Conservation (phyloP, 2,113 vertebrate species). For the Pelobates fuscus region DNA sequence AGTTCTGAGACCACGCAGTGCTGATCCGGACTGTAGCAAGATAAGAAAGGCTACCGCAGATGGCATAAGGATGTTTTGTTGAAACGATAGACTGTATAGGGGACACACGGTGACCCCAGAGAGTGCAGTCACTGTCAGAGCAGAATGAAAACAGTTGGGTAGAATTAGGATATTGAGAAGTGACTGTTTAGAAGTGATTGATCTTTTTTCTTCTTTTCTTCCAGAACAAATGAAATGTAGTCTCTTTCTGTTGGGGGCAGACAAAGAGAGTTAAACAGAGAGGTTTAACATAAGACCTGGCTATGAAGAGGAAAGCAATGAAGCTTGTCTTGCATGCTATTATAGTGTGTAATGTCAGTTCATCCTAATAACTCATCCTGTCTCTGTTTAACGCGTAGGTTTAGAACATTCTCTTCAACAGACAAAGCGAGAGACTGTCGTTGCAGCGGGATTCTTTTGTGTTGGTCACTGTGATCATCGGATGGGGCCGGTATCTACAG, state of each 20-base stretch:
- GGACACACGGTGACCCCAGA: not conserved
- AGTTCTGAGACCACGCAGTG: not conserved
- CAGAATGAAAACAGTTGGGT: constrained; percentile 27
- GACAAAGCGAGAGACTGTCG: not conserved
- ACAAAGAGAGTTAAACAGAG: constrained; percentile 32
- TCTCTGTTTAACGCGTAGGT: not conserved
- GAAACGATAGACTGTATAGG: not conserved
- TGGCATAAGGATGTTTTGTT: not conserved
- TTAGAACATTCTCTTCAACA: not conserved
- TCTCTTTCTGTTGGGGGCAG: constrained; percentile 8
- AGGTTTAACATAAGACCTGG: constrained; percentile 9
- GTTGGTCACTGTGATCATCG: not conserved
- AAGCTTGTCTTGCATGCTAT: constrained; percentile 7
- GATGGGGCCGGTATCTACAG: not conserved
- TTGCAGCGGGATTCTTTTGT: not conserved
- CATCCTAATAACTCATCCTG: constrained; percentile 11
- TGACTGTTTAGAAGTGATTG: constrained; percentile 14
- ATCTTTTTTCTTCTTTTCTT: not conserved
- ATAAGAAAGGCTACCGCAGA: not conserved
- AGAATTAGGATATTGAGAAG: constrained; percentile 20
- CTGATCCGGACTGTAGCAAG: not conserved
- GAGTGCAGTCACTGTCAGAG: not conserved
- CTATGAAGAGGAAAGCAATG: not conserved
- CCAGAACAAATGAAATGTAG: constrained; percentile 26
- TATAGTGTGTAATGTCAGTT: not conserved